phyloP scores from a whole-genome alignment of 2,113 vertebrate genomes.

The Cepphus grylle region DNA sequence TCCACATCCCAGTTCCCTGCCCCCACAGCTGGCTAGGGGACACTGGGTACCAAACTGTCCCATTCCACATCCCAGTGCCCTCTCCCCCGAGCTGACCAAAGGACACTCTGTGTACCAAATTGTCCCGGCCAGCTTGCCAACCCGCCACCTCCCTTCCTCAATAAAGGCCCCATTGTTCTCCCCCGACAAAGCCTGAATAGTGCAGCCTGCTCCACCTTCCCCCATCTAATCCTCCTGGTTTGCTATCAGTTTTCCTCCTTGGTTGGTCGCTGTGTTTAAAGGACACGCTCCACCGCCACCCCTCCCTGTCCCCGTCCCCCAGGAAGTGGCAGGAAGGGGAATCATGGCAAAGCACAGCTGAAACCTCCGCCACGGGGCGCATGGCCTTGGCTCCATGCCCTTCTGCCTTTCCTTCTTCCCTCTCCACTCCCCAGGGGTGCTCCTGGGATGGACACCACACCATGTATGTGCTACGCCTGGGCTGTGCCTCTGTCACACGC shows the following conservation, averaged over 20 bases:
- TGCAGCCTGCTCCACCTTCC: conserved; percentile 51
- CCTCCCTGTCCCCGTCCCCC: background rate
- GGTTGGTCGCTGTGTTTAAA: background rate
- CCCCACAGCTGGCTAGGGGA: background rate
- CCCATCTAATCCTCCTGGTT: background rate
- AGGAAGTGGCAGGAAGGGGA: background rate
- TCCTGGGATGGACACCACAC: background rate
- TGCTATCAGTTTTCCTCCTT: conserved; percentile 4
- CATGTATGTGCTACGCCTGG: background rate
- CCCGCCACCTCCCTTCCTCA: background rate
- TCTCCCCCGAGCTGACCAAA: background rate
- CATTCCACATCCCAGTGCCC: background rate
- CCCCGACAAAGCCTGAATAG: conserved; percentile 9
- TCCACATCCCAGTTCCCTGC: background rate
- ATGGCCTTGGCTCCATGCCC: background rate
- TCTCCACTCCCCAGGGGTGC: background rate
- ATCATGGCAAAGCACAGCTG: background rate
- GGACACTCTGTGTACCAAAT: background rate
- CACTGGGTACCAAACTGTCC: background rate
- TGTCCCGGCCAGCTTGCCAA: background rate
- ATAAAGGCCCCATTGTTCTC: conserved; percentile 56
- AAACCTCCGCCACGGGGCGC: rapidly evolving
- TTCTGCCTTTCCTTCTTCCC: background rate
- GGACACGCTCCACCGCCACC: background rate
- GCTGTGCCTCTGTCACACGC: background rate